Evolutionary conservation across 2,113 vertebrate genomes (phyloP), one percentile per base, ranked within the genome.

Genomic region (Hemicordylus capensis): DNA sequence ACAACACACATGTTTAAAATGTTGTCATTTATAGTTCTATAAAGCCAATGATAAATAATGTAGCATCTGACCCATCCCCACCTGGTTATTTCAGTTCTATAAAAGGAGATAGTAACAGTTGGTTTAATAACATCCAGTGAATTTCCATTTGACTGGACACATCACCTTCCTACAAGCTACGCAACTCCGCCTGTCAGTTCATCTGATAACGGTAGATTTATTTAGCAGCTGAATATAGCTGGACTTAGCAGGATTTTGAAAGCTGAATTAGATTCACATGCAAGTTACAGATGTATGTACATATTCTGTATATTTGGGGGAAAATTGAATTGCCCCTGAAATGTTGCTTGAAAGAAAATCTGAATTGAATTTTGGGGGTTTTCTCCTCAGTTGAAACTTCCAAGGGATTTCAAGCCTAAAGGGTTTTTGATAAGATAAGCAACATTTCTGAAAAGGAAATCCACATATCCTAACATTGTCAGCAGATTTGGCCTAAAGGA

Each of bases 11-110:
- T 28, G n/a, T 67, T 81, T 54, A 28, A 64, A 66, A 64, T 44
- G 14, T 48, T 31, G 3, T 46, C 42, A 44, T 80, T 80, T 81
- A 81, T 37, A 67, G 63, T 14, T 28, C n/a, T 54, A 66, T 81
- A 87, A 79, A 56, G 39, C 4, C 11, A 28, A 63, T 0, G 8
- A 15, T 42, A 4, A 34, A 44, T 85, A 81, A 6, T 75, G 75
- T 39, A 61, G 1, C n/a, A 0, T 28, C 22, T 10, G 0, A 70
- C 4, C 81, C 31, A 19, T 74, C 26, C 48, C 4, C 26, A 34
- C 1, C 72, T 44, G 37, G 74, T 20, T 28, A 22, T 6, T 70
- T 76, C 26, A 1, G 3, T 39, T 63, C 22, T 7, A 26, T 81
- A 69, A 81, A 81, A 69, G 2, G 22, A 81, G 81, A 90, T 81